phyloP scores from a whole-genome alignment of 2,113 vertebrate species.

The Aspiorhynchus laticeps region DNA sequence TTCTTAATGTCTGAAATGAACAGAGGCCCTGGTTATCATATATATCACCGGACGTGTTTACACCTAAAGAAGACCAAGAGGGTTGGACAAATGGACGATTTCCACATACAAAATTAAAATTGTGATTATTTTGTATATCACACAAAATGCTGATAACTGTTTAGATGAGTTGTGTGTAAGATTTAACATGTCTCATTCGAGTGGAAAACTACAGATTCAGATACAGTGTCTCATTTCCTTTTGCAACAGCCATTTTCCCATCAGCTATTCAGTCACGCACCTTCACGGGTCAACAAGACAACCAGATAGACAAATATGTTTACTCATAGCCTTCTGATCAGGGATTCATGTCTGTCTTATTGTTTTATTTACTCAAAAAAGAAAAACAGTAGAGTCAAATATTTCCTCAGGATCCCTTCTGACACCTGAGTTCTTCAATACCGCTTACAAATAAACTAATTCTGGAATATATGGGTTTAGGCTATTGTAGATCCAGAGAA shows the following conservation, averaged over 20 bases:
- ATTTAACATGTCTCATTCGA: conserved; percentile 9
- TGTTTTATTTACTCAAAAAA: conserved; percentile 55
- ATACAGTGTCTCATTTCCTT: background rate
- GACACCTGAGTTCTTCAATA: background rate
- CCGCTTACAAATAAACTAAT: background rate
- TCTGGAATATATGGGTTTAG: background rate
- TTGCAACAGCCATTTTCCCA: background rate
- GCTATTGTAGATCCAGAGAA: background rate
- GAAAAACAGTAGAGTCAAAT: conserved; percentile 52
- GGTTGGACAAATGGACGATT: no score
- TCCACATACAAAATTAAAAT: no score
- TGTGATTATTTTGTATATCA: background rate
- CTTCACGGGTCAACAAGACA: conserved; percentile 47
- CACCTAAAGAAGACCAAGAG: no score
- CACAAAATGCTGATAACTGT: background rate
- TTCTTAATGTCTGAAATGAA: no score
- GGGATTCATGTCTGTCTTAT: conserved; percentile 36
- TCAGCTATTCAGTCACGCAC: conserved; percentile 17
- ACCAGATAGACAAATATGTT: conserved; percentile 45
- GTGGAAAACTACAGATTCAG: background rate
- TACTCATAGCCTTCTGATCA: conserved; percentile 44
- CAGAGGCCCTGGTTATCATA: no score
- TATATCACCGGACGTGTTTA: no score
- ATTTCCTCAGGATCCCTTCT: conserved; percentile 47
- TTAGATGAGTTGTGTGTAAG: background rate